These are phyloP conservation scores for Dasysyrphus tricinctus DNA, from an alignment of 2,888 invertebrate genomes.

Conservation along the genomic window DNA sequence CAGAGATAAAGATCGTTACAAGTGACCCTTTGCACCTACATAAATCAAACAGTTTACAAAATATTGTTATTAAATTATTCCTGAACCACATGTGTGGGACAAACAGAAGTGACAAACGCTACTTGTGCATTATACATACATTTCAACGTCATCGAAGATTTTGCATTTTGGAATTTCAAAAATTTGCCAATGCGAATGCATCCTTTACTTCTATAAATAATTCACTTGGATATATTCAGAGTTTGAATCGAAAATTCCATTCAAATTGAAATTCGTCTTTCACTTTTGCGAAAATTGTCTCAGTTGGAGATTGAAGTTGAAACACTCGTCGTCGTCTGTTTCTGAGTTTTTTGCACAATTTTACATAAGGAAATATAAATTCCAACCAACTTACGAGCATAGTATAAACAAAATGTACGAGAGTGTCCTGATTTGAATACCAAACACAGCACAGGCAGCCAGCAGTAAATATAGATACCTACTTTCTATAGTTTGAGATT, in stretches of 20 bases:
- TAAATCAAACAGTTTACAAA: background rate
- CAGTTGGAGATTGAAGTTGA: background rate
- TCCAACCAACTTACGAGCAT: background rate
- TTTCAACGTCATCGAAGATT: background rate
- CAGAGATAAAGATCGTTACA: too few species aligned
- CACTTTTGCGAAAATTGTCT: background rate
- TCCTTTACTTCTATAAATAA: constrained; percentile 44
- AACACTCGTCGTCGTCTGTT: background rate
- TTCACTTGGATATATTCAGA: constrained; percentile 49
- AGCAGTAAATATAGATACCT: background rate
- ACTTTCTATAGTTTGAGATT: background rate
- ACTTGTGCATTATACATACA: constrained; percentile 16
- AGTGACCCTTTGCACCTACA: background rate
- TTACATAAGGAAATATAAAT: constrained; percentile 6
- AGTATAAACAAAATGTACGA: constrained; percentile 38
- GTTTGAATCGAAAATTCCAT: constrained; percentile 50
- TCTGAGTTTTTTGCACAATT: background rate
- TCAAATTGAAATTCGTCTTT: constrained; percentile 48
- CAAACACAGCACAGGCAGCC: constrained; percentile 27
- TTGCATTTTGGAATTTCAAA: background rate
- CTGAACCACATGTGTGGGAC: background rate
- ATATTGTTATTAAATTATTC: constrained; percentile 7
- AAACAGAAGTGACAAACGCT: background rate
- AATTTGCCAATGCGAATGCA: constrained; percentile 5
- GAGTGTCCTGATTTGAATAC: constrained; percentile 67